These are phyloP conservation scores for Aquatica leii DNA, from an alignment of 2,888 invertebrate genomes.

Conservation along the genomic window DNA sequence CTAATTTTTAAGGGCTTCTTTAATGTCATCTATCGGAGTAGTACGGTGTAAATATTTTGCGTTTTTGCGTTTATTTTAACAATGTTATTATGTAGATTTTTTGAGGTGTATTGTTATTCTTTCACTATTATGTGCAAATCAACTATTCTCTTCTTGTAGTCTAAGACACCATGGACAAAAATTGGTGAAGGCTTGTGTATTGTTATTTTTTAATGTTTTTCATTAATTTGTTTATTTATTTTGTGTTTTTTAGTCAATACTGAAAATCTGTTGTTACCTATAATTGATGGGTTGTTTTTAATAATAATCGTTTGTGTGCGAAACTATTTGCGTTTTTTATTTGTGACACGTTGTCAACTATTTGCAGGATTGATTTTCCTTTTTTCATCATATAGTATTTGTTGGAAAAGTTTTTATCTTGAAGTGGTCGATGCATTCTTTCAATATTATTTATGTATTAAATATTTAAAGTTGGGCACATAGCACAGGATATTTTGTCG, in stretches of 20 bases:
- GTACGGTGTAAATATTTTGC: background rate
- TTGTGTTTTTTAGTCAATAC: background rate
- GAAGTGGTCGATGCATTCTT: too few relatives aligned
- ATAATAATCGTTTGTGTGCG: too few relatives aligned
- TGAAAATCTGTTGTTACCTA: background rate
- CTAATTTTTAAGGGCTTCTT: background rate
- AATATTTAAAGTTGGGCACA: too few relatives aligned
- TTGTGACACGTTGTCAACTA: too few relatives aligned
- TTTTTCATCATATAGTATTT: too few relatives aligned
- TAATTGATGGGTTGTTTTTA: background rate
- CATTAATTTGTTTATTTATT: background rate
- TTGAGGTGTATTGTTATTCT: background rate
- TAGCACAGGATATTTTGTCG: too few relatives aligned
- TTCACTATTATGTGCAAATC: background rate
- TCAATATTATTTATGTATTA: too few relatives aligned
- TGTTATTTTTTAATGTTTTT: background rate
- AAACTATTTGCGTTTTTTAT: too few relatives aligned
- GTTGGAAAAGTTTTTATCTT: too few relatives aligned
- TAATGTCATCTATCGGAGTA: background rate
- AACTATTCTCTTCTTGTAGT: background rate
- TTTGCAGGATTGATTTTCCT: too few relatives aligned
- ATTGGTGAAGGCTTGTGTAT: background rate
- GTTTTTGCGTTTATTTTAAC: background rate
- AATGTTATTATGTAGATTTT: background rate
- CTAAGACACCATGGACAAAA: background rate